Evolutionary conservation across 2,797 vertebrate species (phyloP).

Genomic region (Sorex maritimensis): DNA sequence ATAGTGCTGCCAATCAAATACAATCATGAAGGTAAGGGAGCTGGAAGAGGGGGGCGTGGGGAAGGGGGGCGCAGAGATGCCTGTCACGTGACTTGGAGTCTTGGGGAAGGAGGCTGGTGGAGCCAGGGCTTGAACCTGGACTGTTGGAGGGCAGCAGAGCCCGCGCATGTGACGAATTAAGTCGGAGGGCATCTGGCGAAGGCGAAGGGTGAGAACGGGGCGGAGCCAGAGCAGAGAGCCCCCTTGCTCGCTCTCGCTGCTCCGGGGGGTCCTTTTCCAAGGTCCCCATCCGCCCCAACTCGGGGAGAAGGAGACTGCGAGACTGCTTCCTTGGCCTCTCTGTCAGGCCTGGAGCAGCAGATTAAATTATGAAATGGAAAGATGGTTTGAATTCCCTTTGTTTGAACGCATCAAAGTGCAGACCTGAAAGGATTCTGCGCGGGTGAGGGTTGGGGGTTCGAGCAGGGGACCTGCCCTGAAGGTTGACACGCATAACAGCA

Average conservation of each 20-base stretch:
- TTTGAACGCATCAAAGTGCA: conserved; percentile 73
- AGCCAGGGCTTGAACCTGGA: neutral
- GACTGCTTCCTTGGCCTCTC: conserved; percentile 37
- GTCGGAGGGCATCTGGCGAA: neutral
- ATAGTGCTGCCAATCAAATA: neutral
- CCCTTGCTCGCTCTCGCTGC: neutral
- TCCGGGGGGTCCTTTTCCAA: neutral
- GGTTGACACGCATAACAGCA: conserved; percentile 48
- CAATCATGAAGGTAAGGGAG: neutral
- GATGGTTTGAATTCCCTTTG: conserved; percentile 81
- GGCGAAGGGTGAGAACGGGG: conserved; percentile 14
- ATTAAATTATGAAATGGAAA: conserved; percentile 71
- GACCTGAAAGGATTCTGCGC: conserved; percentile 67
- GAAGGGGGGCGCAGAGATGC: too few relatives aligned
- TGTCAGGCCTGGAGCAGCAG: conserved; percentile 27
- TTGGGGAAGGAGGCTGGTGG: neutral
- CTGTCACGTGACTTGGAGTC: neutral
- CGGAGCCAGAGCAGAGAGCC: neutral
- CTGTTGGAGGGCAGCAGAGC: accelerated
- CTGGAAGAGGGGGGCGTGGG: neutral
- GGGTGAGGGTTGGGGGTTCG: neutral
- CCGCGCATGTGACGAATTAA: conserved; percentile 17
- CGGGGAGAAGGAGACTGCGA: neutral
- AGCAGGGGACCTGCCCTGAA: neutral
- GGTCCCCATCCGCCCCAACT: neutral